phyloP scores from a whole-genome alignment of 2,113 vertebrate genomes.

The Cyrtonyx montezumae region DNA sequence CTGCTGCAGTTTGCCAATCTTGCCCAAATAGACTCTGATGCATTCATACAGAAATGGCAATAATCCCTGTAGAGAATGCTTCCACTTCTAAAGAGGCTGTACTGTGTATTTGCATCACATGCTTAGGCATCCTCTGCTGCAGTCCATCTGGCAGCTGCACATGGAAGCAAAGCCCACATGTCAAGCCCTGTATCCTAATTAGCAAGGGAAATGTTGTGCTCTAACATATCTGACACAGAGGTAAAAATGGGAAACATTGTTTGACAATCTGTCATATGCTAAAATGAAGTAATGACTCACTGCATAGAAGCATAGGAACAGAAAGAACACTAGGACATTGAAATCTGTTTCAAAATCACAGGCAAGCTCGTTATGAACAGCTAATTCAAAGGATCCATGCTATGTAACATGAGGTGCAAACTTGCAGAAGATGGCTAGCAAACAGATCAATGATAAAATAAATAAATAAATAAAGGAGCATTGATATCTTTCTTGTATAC shows the following conservation, averaged over 20 bases:
- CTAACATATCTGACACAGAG: neutral
- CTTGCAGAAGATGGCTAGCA: neutral
- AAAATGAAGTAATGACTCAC: neutral
- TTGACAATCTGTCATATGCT: neutral
- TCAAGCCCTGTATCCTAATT: neutral
- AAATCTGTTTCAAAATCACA: neutral
- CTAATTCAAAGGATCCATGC: neutral
- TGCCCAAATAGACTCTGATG: neutral
- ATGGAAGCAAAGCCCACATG: neutral
- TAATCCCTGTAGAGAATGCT: neutral
- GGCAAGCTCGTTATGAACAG: neutral
- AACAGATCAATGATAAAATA: neutral
- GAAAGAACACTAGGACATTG: neutral
- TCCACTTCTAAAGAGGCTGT: neutral
- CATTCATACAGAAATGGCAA: neutral
- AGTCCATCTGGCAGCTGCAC: constrained; percentile 21
- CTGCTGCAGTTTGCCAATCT: neutral
- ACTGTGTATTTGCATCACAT: neutral
- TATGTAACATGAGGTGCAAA: rapidly evolving
- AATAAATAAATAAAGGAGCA: neutral
- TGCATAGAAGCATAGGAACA: neutral
- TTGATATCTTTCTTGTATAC: neutral
- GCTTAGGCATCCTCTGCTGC: neutral
- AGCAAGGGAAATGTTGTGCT: neutral
- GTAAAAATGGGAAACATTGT: neutral